Conservation (phyloP, 1,140 invertebrate genomes). For the Arctopsyche grandis region DNA sequence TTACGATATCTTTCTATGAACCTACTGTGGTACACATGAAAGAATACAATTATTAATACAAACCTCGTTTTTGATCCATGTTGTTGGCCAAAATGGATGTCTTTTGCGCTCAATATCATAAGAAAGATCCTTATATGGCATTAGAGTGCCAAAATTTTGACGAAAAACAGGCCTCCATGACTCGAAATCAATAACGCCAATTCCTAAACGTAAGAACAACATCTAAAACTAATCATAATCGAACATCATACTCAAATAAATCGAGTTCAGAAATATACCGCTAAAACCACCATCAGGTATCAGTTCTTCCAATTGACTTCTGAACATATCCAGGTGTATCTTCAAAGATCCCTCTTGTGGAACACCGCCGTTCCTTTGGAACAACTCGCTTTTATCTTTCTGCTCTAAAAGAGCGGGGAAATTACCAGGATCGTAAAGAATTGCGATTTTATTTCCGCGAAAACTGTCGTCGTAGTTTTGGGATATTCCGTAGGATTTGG, state of each 20-base stretch:
- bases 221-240: not conserved
- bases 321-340: constrained; percentile 70
- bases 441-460: constrained; percentile 73
- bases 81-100: constrained; percentile 71
- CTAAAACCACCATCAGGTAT: constrained; percentile 71
- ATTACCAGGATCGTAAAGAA: constrained; percentile 79
- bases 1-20: too few relatives aligned
- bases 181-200: constrained; percentile 85
- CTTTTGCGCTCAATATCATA: constrained; percentile 67
- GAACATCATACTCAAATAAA: not conserved
- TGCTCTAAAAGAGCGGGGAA: constrained; percentile 76
- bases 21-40: too few relatives aligned
- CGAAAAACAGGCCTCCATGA: constrained; percentile 82
- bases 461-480: constrained; percentile 74
- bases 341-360: constrained; percentile 78
- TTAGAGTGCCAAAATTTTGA: constrained; percentile 76
- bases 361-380: constrained; percentile 77
- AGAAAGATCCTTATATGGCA: constrained; percentile 73
- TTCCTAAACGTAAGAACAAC: constrained; percentile 63
- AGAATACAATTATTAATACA: not conserved
- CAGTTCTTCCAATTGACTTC: constrained; percentile 65
- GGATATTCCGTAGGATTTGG: constrained; percentile 72
- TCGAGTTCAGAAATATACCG: constrained; percentile 58
- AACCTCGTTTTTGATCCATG: constrained; percentile 68
- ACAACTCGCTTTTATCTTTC: constrained; percentile 59